Evolutionary conservation across 1,140 invertebrate species (phyloP).

Genomic region (Micrasema minimum): DNA sequence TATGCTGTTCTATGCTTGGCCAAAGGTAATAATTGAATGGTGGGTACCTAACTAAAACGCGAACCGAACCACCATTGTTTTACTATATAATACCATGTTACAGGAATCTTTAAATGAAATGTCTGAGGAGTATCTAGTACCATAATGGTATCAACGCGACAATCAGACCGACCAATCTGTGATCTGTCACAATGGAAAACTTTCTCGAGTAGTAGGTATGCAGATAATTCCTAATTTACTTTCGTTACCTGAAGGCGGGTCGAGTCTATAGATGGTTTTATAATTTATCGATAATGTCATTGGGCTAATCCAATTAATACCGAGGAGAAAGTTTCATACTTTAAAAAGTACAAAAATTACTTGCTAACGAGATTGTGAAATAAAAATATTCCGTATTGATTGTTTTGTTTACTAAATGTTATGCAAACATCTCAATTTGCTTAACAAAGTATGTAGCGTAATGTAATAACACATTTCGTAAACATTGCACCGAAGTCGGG

Average conservation of each 20-base stretch:
- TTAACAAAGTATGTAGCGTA: too few species aligned
- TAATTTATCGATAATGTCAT: not conserved
- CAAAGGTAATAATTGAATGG: not conserved
- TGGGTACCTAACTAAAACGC: not conserved
- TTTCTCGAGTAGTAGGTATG: conserved; percentile 26
- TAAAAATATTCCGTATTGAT: not conserved
- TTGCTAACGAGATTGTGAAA: too few species aligned
- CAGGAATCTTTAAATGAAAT: conserved; percentile 9
- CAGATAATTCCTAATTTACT: conserved; percentile 20
- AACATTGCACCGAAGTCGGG: not conserved
- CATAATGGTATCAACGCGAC: not conserved
- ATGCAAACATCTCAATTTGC: too few species aligned
- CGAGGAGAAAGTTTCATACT: too few species aligned
- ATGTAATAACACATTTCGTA: not conserved
- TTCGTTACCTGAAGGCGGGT: conserved; percentile 1
- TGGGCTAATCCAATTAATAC: conserved; percentile 18
- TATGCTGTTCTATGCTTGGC: not conserved
- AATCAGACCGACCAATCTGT: conserved; percentile 6
- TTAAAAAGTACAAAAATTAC: too few species aligned
- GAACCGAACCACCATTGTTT: conserved; percentile 23
- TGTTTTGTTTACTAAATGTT: not conserved
- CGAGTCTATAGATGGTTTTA: not conserved
- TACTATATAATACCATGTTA: conserved; percentile 10
- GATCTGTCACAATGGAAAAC: conserved; percentile 25
- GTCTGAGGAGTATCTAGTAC: not conserved